Base-by-base conservation (phyloP, 2,888 invertebrate species). In the Geotrupes spiniger region DNA sequence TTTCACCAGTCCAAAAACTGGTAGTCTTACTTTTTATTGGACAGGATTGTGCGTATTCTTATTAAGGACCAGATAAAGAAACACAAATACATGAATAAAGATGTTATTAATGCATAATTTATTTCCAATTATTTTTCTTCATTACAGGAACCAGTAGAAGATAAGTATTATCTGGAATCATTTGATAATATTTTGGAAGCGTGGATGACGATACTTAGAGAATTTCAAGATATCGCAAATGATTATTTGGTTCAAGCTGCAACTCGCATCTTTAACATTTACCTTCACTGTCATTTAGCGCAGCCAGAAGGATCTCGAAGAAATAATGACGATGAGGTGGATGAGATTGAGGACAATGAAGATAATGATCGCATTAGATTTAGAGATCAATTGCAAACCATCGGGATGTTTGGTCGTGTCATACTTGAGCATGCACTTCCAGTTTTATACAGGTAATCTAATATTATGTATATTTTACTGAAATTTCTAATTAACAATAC, bases 281-380 rank as follows among this genome's bases (percentile, higher is more conserved):
- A 90, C 66, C 71, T 93, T 36, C 84, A 86, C 63, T 85, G 84
- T 62, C 86, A 92, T 69, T 73, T 94, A 52, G 84, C 87, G 4
- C 84, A 90, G 0, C 93, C 93, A 0, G 87, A 91, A 67, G 93
- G 88, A 16, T 75, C 74, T 31, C 74, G 87, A 56, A 73, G 74
- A 12, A 64, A 63, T 4, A 66, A 67, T 17, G 71, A 74, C 17
- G 63, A 69, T 12, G 72, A 74, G 29, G 71, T 69, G 3, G 77
- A 77, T 52, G 84, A 85, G 58, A 79, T 84, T 38, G 83, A 83
- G 49, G 83, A 84, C 48, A 63, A 67, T 27, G 85, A 85, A 63
- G 84, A 85, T 60, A 78, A 79, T 60, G 89, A 88, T 62, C 72
- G 82, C 42, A 76, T 78, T 14, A 80, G 78, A 61, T 87, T 79